Evolutionary conservation across 2,113 vertebrate genomes (phyloP), one percentile per base, ranked within the genome.

Genomic region (Mohoua ochrocephala): DNA sequence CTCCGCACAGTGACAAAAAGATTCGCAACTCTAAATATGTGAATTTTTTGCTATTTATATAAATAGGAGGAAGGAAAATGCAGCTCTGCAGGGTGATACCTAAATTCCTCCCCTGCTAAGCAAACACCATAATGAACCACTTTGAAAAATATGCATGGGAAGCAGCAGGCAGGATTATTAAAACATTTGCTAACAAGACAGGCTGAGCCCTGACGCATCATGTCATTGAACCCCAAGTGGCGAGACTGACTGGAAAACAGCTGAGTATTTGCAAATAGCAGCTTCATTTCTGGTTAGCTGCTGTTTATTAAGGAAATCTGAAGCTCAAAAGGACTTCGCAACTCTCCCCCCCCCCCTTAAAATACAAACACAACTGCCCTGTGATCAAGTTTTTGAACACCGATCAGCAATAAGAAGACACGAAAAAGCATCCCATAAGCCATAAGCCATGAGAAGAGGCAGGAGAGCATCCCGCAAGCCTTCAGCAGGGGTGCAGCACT

Each of bases 381-480:
- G 37, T 1, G 30, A 75, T n/a, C 42, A 39, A 63, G 22, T 8
- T 88, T 83, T 57, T n/a, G 49, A 82, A 49, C 57, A 44, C 12
- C 7, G 20, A 74, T 17, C 42, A 64, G 50, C 52, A 37, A 3
- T 6, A 41, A n/a, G 28, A 39, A 30, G 64, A 67, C 31, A 42
- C 3, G 15, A 39, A 24, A n/a, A 41, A 53, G 28, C 65, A 59
- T 53, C 60, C 73, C 8, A 0, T 13, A 33, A 64, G 2, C 41
- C 24, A 14, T 1, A 61, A 56, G 1, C 15, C 42, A 7, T 0
- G 1, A 33, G n/a, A 44, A 35, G 56, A 42, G n/a, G 13, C 1
- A 33, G 39, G 16, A 57, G 49, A 44, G 37, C 85, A 87, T 74
- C 69, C 68, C 13, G 0, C 23, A 21, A 44, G 6, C 12, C 31